Evolutionary conservation across 2,888 invertebrate species (phyloP), one percentile per base, ranked within the genome.

Genomic region (Phorcus lineatus): DNA sequence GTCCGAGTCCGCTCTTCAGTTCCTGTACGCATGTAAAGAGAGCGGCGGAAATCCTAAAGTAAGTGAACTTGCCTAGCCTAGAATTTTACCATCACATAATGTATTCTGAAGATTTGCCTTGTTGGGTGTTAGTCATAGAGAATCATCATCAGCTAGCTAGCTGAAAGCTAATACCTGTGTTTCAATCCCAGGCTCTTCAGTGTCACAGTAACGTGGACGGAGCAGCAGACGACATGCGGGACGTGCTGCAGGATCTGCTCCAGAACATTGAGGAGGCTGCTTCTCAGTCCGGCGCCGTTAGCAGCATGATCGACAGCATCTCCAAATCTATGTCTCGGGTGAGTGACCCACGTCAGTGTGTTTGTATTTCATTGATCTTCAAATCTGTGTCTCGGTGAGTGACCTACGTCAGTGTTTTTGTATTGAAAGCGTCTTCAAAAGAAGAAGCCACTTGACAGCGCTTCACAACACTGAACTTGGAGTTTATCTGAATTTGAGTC

Each of bases 21-120:
- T 98, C 82, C 95, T 98, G 74, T 96, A 96, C 86, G 96, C 96
- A 0, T 95, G 97, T 0, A 97, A 97, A 91, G 96, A 97, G 90
- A 96, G 97, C 0, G 98, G 97, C 0, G 99, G 99, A 3, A 99
- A 99, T 94, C 97, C 97, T 0, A 96, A 96, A 93, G 96, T 96
- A 83, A 55, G 77, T 67, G n/a, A n/a, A n/a, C n/a, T 7, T 36
- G 36, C 4, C 3, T 36, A 36, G 36, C 3, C 7, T 36, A 36
- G 7, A 6, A 36, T 6, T 7, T 36, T 3, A 7, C 4, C 36
- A 36, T 36, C 36, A 36, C 36, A 36, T 36, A 36, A 36, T 6
- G 36, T 7, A 36, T 7, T 36, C 3, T 36, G 36, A 47, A 13
- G 47, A 47, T 47, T 47, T 47, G 47, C 13, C 47, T 47, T 13